Base-by-base conservation (phyloP, 2,113 vertebrate genomes). In the Ochotona curzoniae region DNA sequence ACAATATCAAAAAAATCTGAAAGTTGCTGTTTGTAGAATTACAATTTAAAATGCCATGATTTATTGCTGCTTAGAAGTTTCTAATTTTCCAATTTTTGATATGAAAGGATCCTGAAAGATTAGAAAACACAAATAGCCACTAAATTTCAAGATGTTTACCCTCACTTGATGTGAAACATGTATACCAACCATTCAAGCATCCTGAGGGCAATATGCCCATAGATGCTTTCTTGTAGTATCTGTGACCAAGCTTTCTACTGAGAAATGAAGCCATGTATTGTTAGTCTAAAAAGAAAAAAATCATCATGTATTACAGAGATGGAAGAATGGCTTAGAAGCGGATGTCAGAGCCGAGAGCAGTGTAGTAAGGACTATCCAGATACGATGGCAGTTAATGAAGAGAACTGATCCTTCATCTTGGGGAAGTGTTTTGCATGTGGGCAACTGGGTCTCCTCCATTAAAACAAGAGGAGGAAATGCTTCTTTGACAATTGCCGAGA, bases 101-200 rank as follows among this genome's bases (percentile, higher is more conserved):
- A 85, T 38, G 88, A 84, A 81, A 94, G 49, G 21, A 91, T 84
- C 28, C 73, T 81, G 44, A 92, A 87, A 93, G 78, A 51, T 88
- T 49, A 57, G 74, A 94, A 92, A 85, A 47, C 28, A 78, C 4
- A 87, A 83, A 57, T 23, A 78, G 44, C 8, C 28, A 82, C 63
- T 32, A 84, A 57, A 87, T 81, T 28, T 76, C 63, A 79, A 89
- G 13, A 89, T 38, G n/a, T 8, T 89, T 85, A 86, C n/a, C n/a
- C 8, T 87, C 82, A 89, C n/a, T n/a, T 74, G 28, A 15, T 83
- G 4, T 83, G 32, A 83, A 89, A 92, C 0, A 89, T 35, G 83
- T 86, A 0, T 61, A 61, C 23, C 79, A 66, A 23, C 35, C 73
- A 61, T 32, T 87, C 61, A 66, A 89, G 70, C 25, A 82, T n/a